Base-by-base conservation (phyloP, 1,140 invertebrate species). In the Galleria mellonella region DNA sequence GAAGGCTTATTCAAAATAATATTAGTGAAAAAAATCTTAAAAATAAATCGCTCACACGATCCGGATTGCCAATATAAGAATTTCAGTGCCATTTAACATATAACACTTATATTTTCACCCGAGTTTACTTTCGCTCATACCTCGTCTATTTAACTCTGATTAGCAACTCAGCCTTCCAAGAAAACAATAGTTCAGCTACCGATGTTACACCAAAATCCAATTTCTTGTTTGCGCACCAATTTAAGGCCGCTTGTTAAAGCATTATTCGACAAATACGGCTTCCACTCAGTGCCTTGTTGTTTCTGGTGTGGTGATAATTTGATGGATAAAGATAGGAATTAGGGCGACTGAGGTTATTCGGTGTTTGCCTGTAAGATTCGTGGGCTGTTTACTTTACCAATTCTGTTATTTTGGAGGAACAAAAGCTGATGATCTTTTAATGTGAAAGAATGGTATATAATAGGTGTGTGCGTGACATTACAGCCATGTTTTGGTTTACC, bases 151-250 rank as follows among this genome's bases (percentile, higher is more conserved):
- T 23, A 23, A 6, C 17, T 23, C 17, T 23, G 17, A 23, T 23
- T 23, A 23, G 17, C 17, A 6, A 23, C 17, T 23, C 2, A 2
- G 6, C 17, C 5, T 37, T 37, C 11, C 35, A 11, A 17, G 35
- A 35, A 37, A 37, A 37, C 35, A 37, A 37, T 37, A 9, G 14
- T 14, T 15, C n/a, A 10, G 35, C 35, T 37, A 37, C 35, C 35
- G 15, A n/a, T 23, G 15, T 37, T 37, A 37, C 35, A 37, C 35
- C 17, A 37, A 14, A 17, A 13, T n/a, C 35, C 35, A 37, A 17
- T 17, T 37, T 15, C n/a, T 12, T 17, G n/a, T 37, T 37, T 17
- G 35, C 9, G 6, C n/a, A 17, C 15, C 14, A 9, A n/a, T 17
- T 37, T 37, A 37, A 11, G 6, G 35, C 17, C 14, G 14, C n/a